phyloP scores from a whole-genome alignment of 2,888 invertebrate species.

The Tuta absoluta region DNA sequence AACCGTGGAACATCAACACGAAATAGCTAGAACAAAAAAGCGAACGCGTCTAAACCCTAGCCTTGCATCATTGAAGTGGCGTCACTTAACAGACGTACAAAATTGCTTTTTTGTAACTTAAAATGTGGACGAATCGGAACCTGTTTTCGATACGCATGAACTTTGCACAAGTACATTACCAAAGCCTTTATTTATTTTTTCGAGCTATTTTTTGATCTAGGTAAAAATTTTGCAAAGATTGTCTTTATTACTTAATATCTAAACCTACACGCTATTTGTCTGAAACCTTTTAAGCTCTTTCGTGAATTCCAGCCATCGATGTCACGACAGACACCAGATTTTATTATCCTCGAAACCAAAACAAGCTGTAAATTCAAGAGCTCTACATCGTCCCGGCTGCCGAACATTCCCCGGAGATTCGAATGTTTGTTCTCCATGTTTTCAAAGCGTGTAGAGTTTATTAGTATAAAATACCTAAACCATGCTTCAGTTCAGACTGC shows the following conservation, averaged over 20 bases:
- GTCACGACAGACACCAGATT: slow-evolving; percentile 17
- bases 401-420: slow-evolving; percentile 12
- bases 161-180: not conserved
- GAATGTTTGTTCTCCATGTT: slow-evolving; percentile 9
- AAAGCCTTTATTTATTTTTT: not conserved
- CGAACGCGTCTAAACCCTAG: slow-evolving; percentile 43
- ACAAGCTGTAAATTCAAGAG: slow-evolving; percentile 7
- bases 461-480: slow-evolving; percentile 26
- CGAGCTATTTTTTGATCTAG: not conserved
- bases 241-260: too few relatives aligned
- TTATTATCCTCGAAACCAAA: slow-evolving; percentile 15
- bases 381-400: not conserved
- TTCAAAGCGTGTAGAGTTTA: slow-evolving; percentile 2
- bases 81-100: slow-evolving; percentile 47
- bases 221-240: not conserved
- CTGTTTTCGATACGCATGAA: not conserved
- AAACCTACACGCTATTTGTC: too few relatives aligned
- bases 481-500: slow-evolving; percentile 42
- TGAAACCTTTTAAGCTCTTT: not conserved
- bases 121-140: not conserved
- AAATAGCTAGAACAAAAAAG: slow-evolving; percentile 38
- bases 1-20: slow-evolving; percentile 17
- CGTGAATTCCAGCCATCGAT: slow-evolving; percentile 16
- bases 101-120: not conserved
- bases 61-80: slow-evolving; percentile 45